These are phyloP conservation scores for Chromoteleia sp. DNA, from an alignment of 2,888 invertebrate genomes.

Conservation along the genomic window DNA sequence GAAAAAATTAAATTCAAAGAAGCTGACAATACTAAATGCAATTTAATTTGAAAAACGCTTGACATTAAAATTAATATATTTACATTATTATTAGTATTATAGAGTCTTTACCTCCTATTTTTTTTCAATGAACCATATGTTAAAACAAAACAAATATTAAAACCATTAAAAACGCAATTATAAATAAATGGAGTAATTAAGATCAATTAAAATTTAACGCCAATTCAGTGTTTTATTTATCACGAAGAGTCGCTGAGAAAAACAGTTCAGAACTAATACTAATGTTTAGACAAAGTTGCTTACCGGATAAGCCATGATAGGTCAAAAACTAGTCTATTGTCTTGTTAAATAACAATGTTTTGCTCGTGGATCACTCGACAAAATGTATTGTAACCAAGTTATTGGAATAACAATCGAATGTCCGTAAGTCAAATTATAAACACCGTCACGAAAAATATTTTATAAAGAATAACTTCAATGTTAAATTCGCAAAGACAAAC, in stretches of 20 bases:
- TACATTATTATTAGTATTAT: too few relatives aligned
- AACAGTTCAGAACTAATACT: neutral
- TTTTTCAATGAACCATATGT: too few relatives aligned
- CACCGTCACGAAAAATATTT: conserved; percentile 21
- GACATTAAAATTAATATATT: too few relatives aligned
- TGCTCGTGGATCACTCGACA: conserved; percentile 12
- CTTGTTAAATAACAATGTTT: conserved; percentile 16
- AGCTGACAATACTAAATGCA: too few relatives aligned
- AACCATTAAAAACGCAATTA: too few relatives aligned
- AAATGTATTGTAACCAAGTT: conserved; percentile 26
- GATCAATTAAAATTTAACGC: too few relatives aligned
- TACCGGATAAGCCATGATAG: conserved; percentile 58
- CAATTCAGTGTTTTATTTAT: neutral
- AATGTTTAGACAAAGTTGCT: conserved; percentile 10
- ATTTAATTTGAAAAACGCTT: too few relatives aligned
- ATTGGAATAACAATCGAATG: too few relatives aligned
- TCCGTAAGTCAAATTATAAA: conserved; percentile 36
- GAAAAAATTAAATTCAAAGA: neutral
- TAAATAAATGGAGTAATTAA: too few relatives aligned
- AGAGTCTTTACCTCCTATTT: too few relatives aligned
- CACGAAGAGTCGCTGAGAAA: neutral
- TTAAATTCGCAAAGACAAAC: neutral
- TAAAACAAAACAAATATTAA: too few relatives aligned
- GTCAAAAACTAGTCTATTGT: conserved; percentile 20
- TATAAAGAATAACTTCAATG: conserved; percentile 1